Conservation (phyloP, 2,797 vertebrate species). For the Typhlichthys eigenmanni region DNA sequence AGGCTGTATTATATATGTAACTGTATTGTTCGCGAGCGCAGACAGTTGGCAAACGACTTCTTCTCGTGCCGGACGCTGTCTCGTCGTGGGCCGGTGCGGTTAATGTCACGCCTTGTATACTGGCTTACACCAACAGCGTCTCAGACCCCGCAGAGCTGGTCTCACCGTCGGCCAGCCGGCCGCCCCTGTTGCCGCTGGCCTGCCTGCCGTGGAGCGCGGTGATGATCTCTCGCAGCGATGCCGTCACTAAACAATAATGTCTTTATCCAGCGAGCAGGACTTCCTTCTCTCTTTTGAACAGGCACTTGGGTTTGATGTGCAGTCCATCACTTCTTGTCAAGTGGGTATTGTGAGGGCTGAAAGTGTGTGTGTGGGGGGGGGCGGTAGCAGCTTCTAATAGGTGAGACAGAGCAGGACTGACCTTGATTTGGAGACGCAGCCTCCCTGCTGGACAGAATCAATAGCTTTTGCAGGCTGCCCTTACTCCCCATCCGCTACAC, state of each 20-base stretch:
- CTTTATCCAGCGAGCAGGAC: constrained; percentile 36
- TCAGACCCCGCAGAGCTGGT: no score
- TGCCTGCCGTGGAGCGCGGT: constrained; percentile 35
- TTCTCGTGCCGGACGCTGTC: not conserved
- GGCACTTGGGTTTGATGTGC: constrained; percentile 62
- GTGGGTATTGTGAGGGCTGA: constrained; percentile 49
- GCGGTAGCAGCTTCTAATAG: constrained; percentile 67
- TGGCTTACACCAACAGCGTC: not conserved
- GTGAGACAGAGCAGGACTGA: constrained; percentile 80
- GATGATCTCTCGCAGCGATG: constrained; percentile 34
- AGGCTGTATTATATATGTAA: no score
- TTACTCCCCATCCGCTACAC: constrained; percentile 71
- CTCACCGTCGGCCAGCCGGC: not conserved
- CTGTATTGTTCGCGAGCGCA: constrained; percentile 35
- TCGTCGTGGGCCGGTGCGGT: not conserved
- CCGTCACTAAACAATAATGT: constrained; percentile 52
- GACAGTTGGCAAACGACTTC: not conserved
- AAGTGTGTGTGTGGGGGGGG: constrained; percentile 26
- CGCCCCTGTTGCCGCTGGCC: not conserved
- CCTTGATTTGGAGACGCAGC: constrained; percentile 80
- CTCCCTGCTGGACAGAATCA: constrained; percentile 79
- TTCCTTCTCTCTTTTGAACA: constrained; percentile 51
- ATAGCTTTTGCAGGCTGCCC: constrained; percentile 83
- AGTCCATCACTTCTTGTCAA: constrained; percentile 48
- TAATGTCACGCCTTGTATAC: not conserved